A percentile compares a stretch with the other conserved stretches of the same genome.
These are phyloP conservation scores for Sinocyclocheilus grahami DNA, from an alignment of 2,113 vertebrate genomes.

Conservation along the genomic window DNA sequence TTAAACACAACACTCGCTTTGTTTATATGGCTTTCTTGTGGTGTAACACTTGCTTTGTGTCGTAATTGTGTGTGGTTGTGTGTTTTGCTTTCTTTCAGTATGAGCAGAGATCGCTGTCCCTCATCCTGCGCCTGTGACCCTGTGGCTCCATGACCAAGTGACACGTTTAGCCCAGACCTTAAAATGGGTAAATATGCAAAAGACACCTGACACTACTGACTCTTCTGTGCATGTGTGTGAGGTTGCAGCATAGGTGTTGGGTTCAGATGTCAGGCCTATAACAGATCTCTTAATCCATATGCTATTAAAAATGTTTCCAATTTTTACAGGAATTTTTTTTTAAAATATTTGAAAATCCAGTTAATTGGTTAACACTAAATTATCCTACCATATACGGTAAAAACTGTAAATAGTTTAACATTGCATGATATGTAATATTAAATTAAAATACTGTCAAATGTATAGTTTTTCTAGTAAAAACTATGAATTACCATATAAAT, in stretches of 20 bases:
- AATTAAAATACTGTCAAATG: too few relatives aligned
- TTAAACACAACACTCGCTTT: neutral
- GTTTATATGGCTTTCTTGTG: constrained; percentile 1
- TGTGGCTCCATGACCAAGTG: constrained; percentile 44
- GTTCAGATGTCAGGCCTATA: constrained; percentile 19
- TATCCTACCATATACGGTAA: neutral
- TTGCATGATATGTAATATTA: too few relatives aligned
- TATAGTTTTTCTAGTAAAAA: too few relatives aligned
- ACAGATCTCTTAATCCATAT: neutral
- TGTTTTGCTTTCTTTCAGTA: constrained; percentile 48
- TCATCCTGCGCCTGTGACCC: constrained; percentile 28
- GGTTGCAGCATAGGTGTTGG: neutral
- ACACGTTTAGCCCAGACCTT: constrained; percentile 42
- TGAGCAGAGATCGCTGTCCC: constrained; percentile 48
- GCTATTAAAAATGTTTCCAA: fast-evolving
- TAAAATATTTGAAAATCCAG: neutral
- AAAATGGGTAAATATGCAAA: constrained; percentile 47
- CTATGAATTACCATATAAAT: neutral
- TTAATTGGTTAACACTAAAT: neutral
- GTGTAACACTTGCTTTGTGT: neutral
- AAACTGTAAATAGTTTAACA: too few relatives aligned
- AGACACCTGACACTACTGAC: constrained; percentile 36
- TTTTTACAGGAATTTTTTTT: neutral
- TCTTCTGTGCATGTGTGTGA: neutral
- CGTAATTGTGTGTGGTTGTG: constrained; percentile 17